Conservation (phyloP, 2,888 invertebrate genomes). For the Nematopogon swammerdamellus region DNA sequence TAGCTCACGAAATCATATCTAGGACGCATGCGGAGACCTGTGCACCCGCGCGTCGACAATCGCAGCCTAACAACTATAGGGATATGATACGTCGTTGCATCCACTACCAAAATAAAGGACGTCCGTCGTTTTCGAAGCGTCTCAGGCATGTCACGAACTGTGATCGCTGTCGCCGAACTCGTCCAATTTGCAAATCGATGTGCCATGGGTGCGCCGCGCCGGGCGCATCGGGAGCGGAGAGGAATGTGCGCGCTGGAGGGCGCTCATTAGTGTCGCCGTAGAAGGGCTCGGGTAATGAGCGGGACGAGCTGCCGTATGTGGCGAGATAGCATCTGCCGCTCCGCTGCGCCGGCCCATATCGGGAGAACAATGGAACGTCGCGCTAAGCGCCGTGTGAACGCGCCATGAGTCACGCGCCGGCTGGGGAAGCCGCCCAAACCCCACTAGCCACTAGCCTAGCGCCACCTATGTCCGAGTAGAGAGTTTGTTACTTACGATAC, state of each 20-base stretch:
- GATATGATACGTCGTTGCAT: too few species aligned
- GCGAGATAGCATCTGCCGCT: neutral
- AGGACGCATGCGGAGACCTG: neutral
- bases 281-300: slow-evolving; percentile 16
- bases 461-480: too few species aligned
- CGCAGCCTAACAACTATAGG: too few species aligned
- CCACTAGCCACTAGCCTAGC: too few species aligned
- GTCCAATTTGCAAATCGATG: neutral
- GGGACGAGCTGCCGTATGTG: neutral
- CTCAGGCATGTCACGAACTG: too few species aligned
- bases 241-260: slow-evolving; percentile 14
- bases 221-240: neutral
- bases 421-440: neutral
- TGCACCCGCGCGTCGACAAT: too few species aligned
- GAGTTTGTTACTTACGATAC: too few species aligned
- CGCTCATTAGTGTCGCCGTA: slow-evolving; percentile 27
- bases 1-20: neutral
- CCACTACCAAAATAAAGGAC: too few species aligned
- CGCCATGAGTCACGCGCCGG: neutral
- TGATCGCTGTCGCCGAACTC: neutral
- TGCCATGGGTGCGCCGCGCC: neutral
- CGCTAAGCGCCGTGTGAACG: neutral
- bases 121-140: neutral
- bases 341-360: neutral
- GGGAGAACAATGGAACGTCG: neutral